These are phyloP conservation scores for Melinaea marsaeus DNA, from an alignment of 2,888 invertebrate species.

Conservation along the genomic window DNA sequence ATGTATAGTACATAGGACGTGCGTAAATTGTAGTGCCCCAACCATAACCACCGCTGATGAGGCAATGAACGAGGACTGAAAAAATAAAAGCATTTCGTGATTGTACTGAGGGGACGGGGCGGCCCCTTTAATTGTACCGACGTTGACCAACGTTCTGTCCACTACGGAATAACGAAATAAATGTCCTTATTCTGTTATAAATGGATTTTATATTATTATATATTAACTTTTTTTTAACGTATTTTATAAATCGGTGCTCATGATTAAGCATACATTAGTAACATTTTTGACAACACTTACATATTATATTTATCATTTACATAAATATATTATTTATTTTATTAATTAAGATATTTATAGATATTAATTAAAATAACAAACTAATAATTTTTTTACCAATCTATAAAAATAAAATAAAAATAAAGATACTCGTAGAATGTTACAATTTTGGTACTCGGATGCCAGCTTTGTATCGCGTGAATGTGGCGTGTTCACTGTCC, in stretches of 20 bases:
- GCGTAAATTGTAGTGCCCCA: slow-evolving; percentile 43
- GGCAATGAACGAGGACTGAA: slow-evolving; percentile 65
- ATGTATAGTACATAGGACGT: slow-evolving; percentile 32
- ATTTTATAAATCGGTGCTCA: too few species aligned
- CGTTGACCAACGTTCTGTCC: slow-evolving; percentile 24
- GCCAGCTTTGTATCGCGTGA: not conserved
- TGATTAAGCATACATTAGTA: too few species aligned
- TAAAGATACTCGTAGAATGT: not conserved
- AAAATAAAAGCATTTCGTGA: slow-evolving; percentile 71
- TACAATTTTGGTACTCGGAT: not conserved
- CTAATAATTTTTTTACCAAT: too few species aligned
- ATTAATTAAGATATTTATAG: too few species aligned
- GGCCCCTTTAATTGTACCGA: slow-evolving; percentile 28
- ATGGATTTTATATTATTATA: too few species aligned
- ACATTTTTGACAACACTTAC: too few species aligned
- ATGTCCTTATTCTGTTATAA: not conserved
- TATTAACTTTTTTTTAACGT: too few species aligned
- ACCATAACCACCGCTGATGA: slow-evolving; percentile 61
- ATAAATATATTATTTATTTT: too few species aligned
- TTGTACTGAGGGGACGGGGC: slow-evolving; percentile 45
- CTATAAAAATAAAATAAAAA: too few species aligned
- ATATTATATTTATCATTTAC: too few species aligned
- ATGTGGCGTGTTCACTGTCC: not conserved
- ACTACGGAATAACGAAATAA: slow-evolving; percentile 12
- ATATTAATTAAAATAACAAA: too few species aligned